Base-by-base conservation (phyloP, 2,888 invertebrate species). In the Acanthosepion lycidas region DNA sequence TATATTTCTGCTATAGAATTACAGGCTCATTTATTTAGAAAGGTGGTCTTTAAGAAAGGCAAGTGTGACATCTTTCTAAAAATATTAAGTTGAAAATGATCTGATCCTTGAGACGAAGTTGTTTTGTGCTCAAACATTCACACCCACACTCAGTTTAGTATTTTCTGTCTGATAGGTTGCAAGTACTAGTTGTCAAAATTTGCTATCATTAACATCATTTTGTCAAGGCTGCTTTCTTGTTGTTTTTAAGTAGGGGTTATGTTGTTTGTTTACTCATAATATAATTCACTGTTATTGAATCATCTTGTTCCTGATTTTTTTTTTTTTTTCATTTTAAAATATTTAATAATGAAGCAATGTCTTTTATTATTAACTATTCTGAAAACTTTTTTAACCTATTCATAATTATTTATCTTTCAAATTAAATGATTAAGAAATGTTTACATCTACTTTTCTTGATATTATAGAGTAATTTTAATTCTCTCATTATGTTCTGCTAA, bases 1-100 rank as follows among this genome's bases (percentile, higher is more conserved):
- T 78, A 78, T 78, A 12, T 78, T 78, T 78, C 78, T 78, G 78
- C 78, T 78, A 78, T 15, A n/a, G 78, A 78, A 15, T 78, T 78
- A 78, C 78, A 28, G 78, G n/a, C 23, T 78, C 33, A 78, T 78
- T 33, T 23, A n/a, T 33, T 33, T 33, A 78, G 78, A 78, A n/a
- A 78, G 78, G 33, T 78, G 78, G 78, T 78, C 78, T 78, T 78
- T n/a, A 15, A 15, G 78, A 78, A 33, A 78, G 78, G n/a, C 78
- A 78, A n/a, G 78, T 78, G n/a, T 78, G 78, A 78, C 78, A 78
- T 78, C 78, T 78, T 78, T 78, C 78, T 78, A 78, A 78, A 78
- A 78, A 78, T 78, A 78, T 78, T 20, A n/a, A 78, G n/a, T 78
- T 78, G 78, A n/a, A 78, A 78, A 33, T 78, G n/a, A 78, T 78